Percentiles rank a stretch among this genome's conserved stretches.
phyloP scores from a whole-genome alignment of 2,888 invertebrate species.

The Cantharis nigra region DNA sequence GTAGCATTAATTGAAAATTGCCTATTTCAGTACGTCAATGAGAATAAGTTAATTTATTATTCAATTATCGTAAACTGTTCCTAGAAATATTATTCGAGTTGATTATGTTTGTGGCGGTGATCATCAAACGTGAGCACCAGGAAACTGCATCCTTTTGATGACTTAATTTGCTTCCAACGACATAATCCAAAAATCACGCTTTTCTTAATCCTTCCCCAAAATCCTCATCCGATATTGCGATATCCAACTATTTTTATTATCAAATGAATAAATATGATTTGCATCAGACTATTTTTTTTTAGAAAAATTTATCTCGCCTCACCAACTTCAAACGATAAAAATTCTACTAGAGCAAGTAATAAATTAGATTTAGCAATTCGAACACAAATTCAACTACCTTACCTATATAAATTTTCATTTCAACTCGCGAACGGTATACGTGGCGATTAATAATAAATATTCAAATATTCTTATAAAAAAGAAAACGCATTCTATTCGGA shows the following conservation, averaged over 20 bases:
- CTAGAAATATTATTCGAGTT: background rate
- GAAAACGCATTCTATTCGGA: conserved; percentile 1
- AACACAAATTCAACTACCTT: conserved; percentile 1
- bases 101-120: background rate
- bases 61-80: background rate
- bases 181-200: background rate
- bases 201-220: background rate
- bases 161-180: background rate
- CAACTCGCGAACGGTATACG: conserved; percentile 3
- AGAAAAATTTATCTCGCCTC: background rate
- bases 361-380: conserved; percentile 6
- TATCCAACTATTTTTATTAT: background rate
- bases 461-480: conserved; percentile 3
- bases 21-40: conserved; percentile 7
- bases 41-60: conserved; percentile 3
- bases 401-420: conserved; percentile 9
- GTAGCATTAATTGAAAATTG: conserved; percentile 14
- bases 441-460: conserved; percentile 16
- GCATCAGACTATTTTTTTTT: background rate
- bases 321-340: background rate
- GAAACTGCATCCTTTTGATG: background rate
- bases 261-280: background rate
- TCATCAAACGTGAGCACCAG: background rate
- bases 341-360: conserved; percentile 5
- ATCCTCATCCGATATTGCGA: background rate